A percentile compares a stretch with the other conserved stretches of the same genome.
phyloP scores from a whole-genome alignment of 92 coral and sea anemone genomes.

The Epizoanthus scotinus region DNA sequence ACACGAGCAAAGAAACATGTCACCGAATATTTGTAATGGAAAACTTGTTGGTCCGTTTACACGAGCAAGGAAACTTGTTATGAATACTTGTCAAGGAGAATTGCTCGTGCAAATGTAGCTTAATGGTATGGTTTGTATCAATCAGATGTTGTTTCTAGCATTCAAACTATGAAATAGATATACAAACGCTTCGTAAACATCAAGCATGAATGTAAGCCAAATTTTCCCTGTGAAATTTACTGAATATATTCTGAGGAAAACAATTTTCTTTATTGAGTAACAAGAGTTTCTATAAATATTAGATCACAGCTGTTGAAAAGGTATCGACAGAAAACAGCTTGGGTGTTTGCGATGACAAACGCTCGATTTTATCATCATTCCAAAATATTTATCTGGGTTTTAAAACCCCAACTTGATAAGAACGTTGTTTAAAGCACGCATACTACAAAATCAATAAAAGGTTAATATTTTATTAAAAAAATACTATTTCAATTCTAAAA shows the following conservation, averaged over 20 bases:
- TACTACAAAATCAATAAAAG: not conserved
- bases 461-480: not conserved
- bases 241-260: not conserved
- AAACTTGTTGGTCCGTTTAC: too few relatives aligned
- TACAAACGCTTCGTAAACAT: not conserved
- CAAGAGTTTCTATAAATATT: conserved; percentile 6
- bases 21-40: too few relatives aligned
- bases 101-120: too few relatives aligned
- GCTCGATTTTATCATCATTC: not conserved
- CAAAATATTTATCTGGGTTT: not conserved
- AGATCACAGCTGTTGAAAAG: conserved; percentile 16
- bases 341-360: not conserved
- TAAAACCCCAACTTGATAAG: not conserved
- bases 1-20: too few relatives aligned
- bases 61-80: too few relatives aligned
- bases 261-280: not conserved
- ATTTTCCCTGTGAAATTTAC: not conserved
- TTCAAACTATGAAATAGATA: not conserved
- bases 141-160: not conserved
- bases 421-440: not conserved
- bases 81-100: too few relatives aligned
- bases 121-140: not conserved
- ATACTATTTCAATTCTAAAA: not conserved
- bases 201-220: not conserved
- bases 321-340: not conserved